Conservation (phyloP, 2,113 vertebrate genomes). For the Oceanodroma tethys region DNA sequence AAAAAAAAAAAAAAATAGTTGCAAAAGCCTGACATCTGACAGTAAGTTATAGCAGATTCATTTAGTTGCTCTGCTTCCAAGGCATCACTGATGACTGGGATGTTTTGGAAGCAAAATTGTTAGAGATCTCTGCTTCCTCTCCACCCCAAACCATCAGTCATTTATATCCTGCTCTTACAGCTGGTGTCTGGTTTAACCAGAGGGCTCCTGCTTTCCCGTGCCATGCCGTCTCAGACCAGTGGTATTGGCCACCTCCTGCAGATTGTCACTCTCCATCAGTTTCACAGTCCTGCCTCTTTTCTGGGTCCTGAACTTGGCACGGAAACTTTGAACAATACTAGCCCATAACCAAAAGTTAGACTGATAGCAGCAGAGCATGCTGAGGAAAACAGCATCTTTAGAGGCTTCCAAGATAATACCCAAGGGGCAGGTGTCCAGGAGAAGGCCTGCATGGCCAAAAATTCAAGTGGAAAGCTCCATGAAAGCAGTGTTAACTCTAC, state of each 20-base stretch:
- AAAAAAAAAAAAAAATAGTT: background rate
- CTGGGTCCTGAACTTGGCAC: background rate
- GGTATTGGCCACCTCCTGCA: background rate
- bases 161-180: background rate
- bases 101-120: background rate
- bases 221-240: fast-evolving
- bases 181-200: background rate
- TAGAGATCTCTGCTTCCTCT: background rate
- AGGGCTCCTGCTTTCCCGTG: background rate
- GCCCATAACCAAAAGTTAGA: background rate
- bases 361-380: background rate
- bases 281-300: background rate
- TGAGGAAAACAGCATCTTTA: background rate
- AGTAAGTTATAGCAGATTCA: background rate
- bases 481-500: background rate
- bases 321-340: background rate
- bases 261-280: background rate
- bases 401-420: background rate
- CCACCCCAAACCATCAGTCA: background rate
- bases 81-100: background rate
- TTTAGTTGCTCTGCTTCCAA: background rate
- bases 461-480: background rate
- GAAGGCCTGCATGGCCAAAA: background rate
- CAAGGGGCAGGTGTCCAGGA: background rate
- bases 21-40: background rate